Evolutionary conservation across 2,888 invertebrate species (phyloP), one percentile per base, ranked within the genome.

Genomic region (Pomacea canaliculata): DNA sequence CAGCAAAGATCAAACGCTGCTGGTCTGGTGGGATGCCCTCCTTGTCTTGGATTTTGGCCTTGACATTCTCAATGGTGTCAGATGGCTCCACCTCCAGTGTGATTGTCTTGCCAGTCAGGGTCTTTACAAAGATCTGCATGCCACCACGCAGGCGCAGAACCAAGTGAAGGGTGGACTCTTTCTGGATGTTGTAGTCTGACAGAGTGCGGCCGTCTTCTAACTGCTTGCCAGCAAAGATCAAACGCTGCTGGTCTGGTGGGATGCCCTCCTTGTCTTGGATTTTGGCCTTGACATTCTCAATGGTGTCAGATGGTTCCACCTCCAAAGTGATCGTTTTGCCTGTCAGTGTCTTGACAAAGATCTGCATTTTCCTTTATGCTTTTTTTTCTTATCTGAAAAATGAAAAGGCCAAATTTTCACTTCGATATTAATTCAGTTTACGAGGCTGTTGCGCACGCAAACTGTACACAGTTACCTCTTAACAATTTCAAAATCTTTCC

Each of bases 81-180:
- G 73, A 73, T 1, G 73, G 77, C 49, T 77, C 77, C 9, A 77
- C 77, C 51, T 77, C 77, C 12, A 77, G 70, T 4, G 77, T 77
- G 66, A 77, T 77, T 70, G 77, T 37, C 37, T 37, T 37, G 37
- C 37, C 37, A 37, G 37, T 37, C 37, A 37, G 5, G 37, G 37
- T 37, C 37, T 37, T 37, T 5, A 37, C 37, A 5, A 37, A 37
- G 92, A 98, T 98, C 94, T 98, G 95, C 91, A 96, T 96, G 97
- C 97, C 91, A 96, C 97, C 91, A 97, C 97, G 90, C 65, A 72
- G 72, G 97, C 97, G 0, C 95, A 95, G 49, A 13, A 72, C 72
- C 72, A 92, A 83, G 91, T 97, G 97, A 82, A 98, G 94, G 18
- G 97, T 98, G 0, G 97, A 97, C 91, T 97, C 96, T 91, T 97